Evolutionary conservation across 2,113 vertebrate species (phyloP), one percentile per base, ranked within the genome.

Genomic region (Oncorhynchus keta): DNA sequence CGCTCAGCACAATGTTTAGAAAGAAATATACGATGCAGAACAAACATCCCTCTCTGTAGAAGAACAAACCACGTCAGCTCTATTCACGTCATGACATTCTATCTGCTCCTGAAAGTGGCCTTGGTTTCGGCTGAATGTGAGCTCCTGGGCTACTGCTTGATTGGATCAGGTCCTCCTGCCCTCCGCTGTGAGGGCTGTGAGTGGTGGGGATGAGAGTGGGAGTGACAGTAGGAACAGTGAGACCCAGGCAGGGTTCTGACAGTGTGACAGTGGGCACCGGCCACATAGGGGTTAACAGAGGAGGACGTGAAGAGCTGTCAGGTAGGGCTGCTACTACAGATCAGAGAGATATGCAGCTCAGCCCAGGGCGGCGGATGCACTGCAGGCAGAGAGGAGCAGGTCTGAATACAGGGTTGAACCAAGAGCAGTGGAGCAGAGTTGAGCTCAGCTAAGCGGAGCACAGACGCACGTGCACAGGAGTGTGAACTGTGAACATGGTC

Each of bases 401-500:
- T 51, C 2, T 67, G 22, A 66, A 24, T 24, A 24, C 66, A 68
- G 32, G 18, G 18, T 12, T 35, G 18, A 68, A 22, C 12, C 13
- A 11, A 11, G 55, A 13, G n/a, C 62, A 72, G 55, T 65, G 32
- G 12, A 55, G 49, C 28, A 3, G 51, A 39, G 71, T 45, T 35
- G 48, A 61, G 28, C 77, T 76, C 45, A 78, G 32, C 8, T n/a
- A 64, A 28, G 73, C 66, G 51, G 49, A 48, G 66, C 62, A 5
- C 79, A 55, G 6, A 67, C 39, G 76, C 74, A 82, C 59, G 30
- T 84, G 80, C 39, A 80, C 73, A 32, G 66, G 70, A 80, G 83
- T 79, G 79, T 75, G 87, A 45, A 45, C 39, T 0, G 8, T 45
- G 39, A 87, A 64, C 64, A 72, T 70, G 62, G 68, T 32, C 68